Evolutionary conservation across 1,140 invertebrate genomes (phyloP), one percentile per base, ranked within the genome.

Genomic region (Harpegnathos saltator): DNA sequence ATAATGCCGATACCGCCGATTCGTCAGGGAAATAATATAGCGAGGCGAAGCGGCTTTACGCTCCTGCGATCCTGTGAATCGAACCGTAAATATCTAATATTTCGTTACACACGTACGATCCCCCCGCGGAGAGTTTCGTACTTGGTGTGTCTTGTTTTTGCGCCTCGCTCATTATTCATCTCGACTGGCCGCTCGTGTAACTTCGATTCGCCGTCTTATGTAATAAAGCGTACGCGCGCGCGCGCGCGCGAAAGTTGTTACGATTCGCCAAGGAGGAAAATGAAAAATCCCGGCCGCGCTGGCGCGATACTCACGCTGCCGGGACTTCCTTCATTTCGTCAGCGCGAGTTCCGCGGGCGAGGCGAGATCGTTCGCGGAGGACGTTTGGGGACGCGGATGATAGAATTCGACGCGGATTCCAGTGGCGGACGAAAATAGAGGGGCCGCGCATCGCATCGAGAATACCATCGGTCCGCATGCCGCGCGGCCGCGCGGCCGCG

Each of bases 381-480:
- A 88, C 84, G 80, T 80, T 80, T 80, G 54, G 72, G 87, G 81
- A 82, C 90, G 86, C 83, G 90, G 91, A 93, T 92, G 92, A 94
- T 93, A 93, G 92, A 93, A 93, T 93, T 94, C 92, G 91, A 93
- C 90, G 92, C 92, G 92, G 92, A 94, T 94, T 94, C 93, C 92
- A 91, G 86, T 87, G 89, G 69, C 87, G 86, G 92, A 94, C 92
- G 88, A 88, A 94, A 94, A 94, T 94, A 94, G 93, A 94, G 89
- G 86, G 85, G 89, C 86, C 89, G 83, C 86, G 90, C 91, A 90
- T 92, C 90, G 89, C 91, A 90, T 92, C 89, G 89, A 91, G 91
- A 93, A 92, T 92, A 91, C 91, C 89, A 85, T 81, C 84, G 88
- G 82, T 90, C 77, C 74, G 71, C 89, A 83, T 87, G 87, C 84